Evolutionary conservation across 64 coral and sea anemone genomes (phyloP).

Genomic region (Trachythela sp.): DNA sequence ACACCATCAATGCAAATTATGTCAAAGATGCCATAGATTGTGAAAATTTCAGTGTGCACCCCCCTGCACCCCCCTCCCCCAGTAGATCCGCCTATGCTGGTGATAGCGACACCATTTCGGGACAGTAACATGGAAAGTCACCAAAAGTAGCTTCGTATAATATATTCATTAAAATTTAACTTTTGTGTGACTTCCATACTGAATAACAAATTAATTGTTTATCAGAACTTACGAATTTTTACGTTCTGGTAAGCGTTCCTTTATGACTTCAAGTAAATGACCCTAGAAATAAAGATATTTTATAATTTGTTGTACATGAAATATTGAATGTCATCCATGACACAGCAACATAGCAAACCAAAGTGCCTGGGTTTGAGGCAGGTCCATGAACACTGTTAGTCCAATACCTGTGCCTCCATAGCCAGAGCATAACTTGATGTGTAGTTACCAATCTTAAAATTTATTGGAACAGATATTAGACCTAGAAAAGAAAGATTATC

Average conservation of each 20-base stretch:
- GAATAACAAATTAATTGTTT: not conserved
- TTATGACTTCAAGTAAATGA: conserved; percentile 40
- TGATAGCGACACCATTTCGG: too few relatives aligned
- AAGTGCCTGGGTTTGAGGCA: not conserved
- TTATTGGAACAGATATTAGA: conserved; percentile 89
- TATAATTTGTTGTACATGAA: not conserved
- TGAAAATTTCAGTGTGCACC: too few relatives aligned
- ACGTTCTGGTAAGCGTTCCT: conserved; percentile 32
- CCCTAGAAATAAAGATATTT: not conserved
- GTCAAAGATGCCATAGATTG: too few relatives aligned
- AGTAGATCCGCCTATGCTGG: too few relatives aligned
- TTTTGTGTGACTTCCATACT: too few relatives aligned
- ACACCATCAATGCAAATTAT: too few relatives aligned
- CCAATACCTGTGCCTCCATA: conserved; percentile 81
- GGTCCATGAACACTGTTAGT: not conserved
- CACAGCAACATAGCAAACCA: too few relatives aligned
- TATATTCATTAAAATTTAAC: not conserved
- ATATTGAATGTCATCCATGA: not conserved
- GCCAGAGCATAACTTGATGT: conserved; percentile 85
- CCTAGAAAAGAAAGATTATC: conserved; percentile 53
- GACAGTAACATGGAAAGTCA: too few relatives aligned
- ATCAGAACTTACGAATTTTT: not conserved
- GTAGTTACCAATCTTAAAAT: conserved; percentile 78
- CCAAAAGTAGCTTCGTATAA: too few relatives aligned
- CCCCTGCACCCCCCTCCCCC: too few relatives aligned